Conservation (phyloP, 2,888 invertebrate species). For the Thereva nobilitata region DNA sequence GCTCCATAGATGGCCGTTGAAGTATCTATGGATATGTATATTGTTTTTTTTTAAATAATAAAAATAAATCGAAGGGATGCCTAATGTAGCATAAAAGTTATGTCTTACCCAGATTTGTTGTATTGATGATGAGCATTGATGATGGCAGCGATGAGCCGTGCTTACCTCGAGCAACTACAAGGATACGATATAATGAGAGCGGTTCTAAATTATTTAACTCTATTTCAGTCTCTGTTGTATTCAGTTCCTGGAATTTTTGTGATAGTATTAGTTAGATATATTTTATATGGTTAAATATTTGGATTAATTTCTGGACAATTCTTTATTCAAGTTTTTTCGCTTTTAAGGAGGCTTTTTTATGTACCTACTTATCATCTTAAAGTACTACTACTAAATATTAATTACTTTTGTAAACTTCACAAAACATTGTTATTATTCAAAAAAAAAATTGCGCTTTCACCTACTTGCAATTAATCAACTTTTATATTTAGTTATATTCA, state of each 20-base stretch:
- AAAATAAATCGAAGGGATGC: constrained; percentile 14
- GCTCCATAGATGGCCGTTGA: constrained; percentile 64
- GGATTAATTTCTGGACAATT: background rate
- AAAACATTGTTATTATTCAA: no score
- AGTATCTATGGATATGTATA: constrained; percentile 48
- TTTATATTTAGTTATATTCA: no score
- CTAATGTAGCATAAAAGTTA: background rate
- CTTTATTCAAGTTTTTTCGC: background rate
- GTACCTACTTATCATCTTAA: no score
- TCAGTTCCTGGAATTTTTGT: constrained; percentile 65
- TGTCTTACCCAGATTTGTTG: constrained; percentile 63
- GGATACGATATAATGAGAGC: constrained; percentile 75
- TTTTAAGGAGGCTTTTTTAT: no score
- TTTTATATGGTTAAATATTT: no score
- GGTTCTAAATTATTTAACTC: constrained; percentile 68
- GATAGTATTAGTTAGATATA: background rate
- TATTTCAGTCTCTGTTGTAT: constrained; percentile 67
- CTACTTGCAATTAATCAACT: no score
- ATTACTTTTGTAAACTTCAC: no score
- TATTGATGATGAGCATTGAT: constrained; percentile 75
- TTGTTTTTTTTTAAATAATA: constrained; percentile 17
- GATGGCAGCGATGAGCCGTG: constrained; percentile 82
- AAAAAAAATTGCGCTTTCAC: no score
- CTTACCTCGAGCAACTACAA: constrained; percentile 76
- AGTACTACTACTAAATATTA: no score